phyloP scores from a whole-genome alignment of 1,140 invertebrate genomes.

The Drosophila sproati region DNA sequence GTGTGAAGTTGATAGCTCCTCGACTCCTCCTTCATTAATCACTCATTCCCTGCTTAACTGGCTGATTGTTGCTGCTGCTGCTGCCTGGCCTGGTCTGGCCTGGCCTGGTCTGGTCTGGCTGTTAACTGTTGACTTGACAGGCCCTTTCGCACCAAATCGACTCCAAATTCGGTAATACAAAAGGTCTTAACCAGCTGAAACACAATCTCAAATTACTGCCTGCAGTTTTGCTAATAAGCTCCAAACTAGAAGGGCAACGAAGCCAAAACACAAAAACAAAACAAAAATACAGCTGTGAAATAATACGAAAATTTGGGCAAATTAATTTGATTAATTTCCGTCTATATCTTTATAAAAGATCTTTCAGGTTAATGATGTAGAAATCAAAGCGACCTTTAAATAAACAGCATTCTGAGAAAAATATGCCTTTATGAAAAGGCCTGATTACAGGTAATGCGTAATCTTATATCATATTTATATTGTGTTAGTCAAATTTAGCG shows the following conservation, averaged over 20 bases:
- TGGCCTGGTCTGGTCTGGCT: background rate
- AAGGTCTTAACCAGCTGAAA: conserved; percentile 14
- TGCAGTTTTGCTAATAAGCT: conserved; percentile 21
- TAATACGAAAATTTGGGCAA: background rate
- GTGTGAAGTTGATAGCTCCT: conserved; percentile 76
- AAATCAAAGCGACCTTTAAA: no score
- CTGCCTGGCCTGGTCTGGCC: background rate
- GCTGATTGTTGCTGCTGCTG: conserved; percentile 56
- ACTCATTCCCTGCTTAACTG: conserved; percentile 78
- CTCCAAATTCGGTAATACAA: conserved; percentile 32
- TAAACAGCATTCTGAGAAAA: no score
- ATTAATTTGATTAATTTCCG: conserved; percentile 3
- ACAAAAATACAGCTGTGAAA: background rate
- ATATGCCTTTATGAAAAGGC: no score
- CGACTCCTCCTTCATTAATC: conserved; percentile 71
- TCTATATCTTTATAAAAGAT: background rate
- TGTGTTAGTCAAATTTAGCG: conserved; percentile 67
- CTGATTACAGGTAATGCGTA: no score
- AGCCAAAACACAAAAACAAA: background rate
- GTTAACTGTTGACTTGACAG: conserved; percentile 49
- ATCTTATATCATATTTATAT: no score
- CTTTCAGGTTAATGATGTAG: no score
- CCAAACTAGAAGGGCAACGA: background rate
- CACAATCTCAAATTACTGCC: conserved; percentile 8
- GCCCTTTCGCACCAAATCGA: conserved; percentile 36